These are phyloP conservation scores for Anarsia innoxiella DNA, from an alignment of 2,888 invertebrate genomes.

Conservation along the genomic window DNA sequence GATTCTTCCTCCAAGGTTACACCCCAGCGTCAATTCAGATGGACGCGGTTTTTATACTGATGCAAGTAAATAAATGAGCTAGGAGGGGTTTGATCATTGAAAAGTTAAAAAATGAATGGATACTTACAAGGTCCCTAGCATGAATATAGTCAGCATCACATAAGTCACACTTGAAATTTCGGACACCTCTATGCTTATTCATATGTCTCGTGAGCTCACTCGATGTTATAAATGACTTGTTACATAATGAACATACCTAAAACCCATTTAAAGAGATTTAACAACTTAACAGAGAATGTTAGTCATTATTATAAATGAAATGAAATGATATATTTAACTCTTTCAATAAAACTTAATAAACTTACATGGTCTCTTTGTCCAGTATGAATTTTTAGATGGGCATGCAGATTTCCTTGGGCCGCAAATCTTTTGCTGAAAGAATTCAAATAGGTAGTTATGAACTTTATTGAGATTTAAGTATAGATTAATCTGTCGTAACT, in stretches of 20 bases:
- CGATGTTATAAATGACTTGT: slow-evolving; percentile 76
- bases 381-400: slow-evolving; percentile 78
- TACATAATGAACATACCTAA: slow-evolving; percentile 72
- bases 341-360: slow-evolving; percentile 11
- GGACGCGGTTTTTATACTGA: too few relatives aligned
- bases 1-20: too few relatives aligned
- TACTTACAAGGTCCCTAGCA: slow-evolving; percentile 71
- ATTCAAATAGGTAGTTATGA: slow-evolving; percentile 8
- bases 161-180: slow-evolving; percentile 75
- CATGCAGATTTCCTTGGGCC: slow-evolving; percentile 77
- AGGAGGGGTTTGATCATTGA: too few relatives aligned
- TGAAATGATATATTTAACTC: too few relatives aligned
- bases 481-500: background rate
- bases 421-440: slow-evolving; percentile 75
- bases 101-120: too few relatives aligned
- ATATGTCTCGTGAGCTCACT: slow-evolving; percentile 77
- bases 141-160: slow-evolving; percentile 74
- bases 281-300: too few relatives aligned
- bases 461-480: background rate
- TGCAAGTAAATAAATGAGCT: too few relatives aligned
- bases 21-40: too few relatives aligned
- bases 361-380: slow-evolving; percentile 76
- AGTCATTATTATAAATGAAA: too few relatives aligned
- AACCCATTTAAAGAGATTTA: too few relatives aligned
- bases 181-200: slow-evolving; percentile 74